Conservation (phyloP, 2,888 invertebrate species). For the Drosophila nr. perissopoda region DNA sequence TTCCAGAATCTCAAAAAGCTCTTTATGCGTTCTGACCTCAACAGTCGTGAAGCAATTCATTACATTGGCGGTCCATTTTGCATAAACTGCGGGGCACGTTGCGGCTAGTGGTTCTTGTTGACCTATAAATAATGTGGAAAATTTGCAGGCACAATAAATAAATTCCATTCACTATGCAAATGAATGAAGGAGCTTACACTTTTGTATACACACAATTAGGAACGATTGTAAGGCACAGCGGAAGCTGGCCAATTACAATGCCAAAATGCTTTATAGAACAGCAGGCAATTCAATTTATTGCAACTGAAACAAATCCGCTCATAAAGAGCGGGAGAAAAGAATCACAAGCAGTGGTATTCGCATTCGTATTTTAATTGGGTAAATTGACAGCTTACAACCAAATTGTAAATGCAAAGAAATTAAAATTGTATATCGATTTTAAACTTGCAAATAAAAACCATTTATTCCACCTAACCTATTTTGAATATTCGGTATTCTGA, state of each 20-base stretch:
- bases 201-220: conserved; percentile 48
- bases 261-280: conserved; percentile 29
- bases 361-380: conserved; percentile 36
- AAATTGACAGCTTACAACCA: conserved; percentile 36
- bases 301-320: conserved; percentile 43
- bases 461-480: neutral
- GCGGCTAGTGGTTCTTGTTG: conserved; percentile 37
- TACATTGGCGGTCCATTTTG: conserved; percentile 49
- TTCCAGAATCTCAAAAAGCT: conserved; percentile 15
- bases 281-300: conserved; percentile 37
- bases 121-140: conserved; percentile 75
- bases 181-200: conserved; percentile 40
- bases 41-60: conserved; percentile 60
- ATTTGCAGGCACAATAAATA: conserved; percentile 69
- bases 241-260: conserved; percentile 43
- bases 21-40: conserved; percentile 8
- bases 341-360: conserved; percentile 1
- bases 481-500: neutral
- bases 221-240: conserved; percentile 22
- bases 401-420: conserved; percentile 12
- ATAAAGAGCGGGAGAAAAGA: conserved; percentile 19
- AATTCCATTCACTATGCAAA: conserved; percentile 71
- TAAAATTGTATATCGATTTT: conserved; percentile 10
- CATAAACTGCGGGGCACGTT: conserved; percentile 52
- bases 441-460: neutral